A percentile compares a stretch with the other conserved stretches of the same genome.
phyloP scores from a whole-genome alignment of 2,113 vertebrate species.

The Trogon melanurus region DNA sequence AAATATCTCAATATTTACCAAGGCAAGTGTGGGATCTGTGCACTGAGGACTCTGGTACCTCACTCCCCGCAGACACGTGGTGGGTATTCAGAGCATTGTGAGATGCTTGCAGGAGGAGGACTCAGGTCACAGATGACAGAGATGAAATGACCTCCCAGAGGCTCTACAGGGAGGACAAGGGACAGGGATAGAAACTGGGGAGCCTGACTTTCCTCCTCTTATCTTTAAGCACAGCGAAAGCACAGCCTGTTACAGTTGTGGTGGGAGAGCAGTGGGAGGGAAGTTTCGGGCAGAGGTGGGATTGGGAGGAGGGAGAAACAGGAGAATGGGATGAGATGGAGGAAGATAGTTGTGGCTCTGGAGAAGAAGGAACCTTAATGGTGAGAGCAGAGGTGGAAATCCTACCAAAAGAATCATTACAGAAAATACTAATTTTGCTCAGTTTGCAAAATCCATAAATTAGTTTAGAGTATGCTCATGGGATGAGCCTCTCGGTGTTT shows the following conservation, averaged over 20 bases:
- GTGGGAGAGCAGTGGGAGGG: not conserved
- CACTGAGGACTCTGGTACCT: not conserved
- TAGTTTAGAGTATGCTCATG: not conserved
- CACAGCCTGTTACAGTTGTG: not conserved
- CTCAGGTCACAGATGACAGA: not conserved
- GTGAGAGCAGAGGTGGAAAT: not conserved
- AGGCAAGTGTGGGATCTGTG: not conserved
- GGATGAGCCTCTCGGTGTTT: not conserved
- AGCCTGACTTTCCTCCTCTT: not conserved
- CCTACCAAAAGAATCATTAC: not conserved
- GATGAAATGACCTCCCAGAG: not conserved
- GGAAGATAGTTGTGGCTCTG: not conserved
- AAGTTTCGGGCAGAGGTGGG: not conserved
- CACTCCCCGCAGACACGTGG: fast-evolving
- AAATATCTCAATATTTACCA: not conserved
- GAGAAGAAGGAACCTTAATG: not conserved
- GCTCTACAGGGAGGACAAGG: fast-evolving
- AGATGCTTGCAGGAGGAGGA: not conserved
- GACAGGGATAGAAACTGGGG: not conserved
- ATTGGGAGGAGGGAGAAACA: not conserved
- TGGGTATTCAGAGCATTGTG: not conserved
- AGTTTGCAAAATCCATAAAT: not conserved
- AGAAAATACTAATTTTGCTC: not conserved
- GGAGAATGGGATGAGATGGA: not conserved
- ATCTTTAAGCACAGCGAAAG: not conserved